These are phyloP conservation scores for Beris chalybata DNA, from an alignment of 2,888 invertebrate genomes.

Conservation along the genomic window DNA sequence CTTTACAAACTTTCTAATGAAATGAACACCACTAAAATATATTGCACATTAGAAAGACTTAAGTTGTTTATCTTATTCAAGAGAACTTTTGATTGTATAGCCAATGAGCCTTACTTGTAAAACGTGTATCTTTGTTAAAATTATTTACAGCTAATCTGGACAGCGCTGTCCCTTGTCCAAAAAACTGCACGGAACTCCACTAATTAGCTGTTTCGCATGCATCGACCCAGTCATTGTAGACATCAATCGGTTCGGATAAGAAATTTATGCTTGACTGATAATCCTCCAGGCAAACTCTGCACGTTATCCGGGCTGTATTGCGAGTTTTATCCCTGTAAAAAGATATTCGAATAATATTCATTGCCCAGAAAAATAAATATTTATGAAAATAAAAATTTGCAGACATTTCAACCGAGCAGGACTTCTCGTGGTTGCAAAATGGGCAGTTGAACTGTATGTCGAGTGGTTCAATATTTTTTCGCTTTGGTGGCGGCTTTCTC, in stretches of 20 bases:
- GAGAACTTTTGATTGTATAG: too few relatives aligned
- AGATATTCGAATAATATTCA: conserved; percentile 3
- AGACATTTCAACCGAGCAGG: conserved; percentile 99
- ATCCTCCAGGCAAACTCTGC: conserved; percentile 94
- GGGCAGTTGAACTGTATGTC: conserved; percentile 98
- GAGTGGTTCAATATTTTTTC: conserved; percentile 88
- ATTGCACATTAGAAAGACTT: too few relatives aligned
- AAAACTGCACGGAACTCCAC: conserved; percentile 39
- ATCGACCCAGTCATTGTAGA: conserved; percentile 99
- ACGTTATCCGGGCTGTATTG: conserved; percentile 92
- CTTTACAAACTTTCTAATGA: too few relatives aligned
- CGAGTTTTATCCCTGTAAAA: conserved; percentile 86
- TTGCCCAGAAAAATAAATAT: not conserved
- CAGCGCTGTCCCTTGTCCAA: not conserved
- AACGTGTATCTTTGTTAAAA: too few relatives aligned
- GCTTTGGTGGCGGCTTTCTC: conserved; percentile 93
- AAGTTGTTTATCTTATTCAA: too few relatives aligned
- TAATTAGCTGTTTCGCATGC: conserved; percentile 95
- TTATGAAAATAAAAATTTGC: conserved; percentile 43
- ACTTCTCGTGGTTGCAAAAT: conserved; percentile 98
- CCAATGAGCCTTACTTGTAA: too few relatives aligned
- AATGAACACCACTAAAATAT: too few relatives aligned
- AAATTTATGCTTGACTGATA: conserved; percentile 96
- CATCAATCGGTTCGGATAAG: conserved; percentile 95
- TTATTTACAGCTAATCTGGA: too few relatives aligned